phyloP scores from a whole-genome alignment of 2,888 invertebrate species.

The Agrochola macilenta region DNA sequence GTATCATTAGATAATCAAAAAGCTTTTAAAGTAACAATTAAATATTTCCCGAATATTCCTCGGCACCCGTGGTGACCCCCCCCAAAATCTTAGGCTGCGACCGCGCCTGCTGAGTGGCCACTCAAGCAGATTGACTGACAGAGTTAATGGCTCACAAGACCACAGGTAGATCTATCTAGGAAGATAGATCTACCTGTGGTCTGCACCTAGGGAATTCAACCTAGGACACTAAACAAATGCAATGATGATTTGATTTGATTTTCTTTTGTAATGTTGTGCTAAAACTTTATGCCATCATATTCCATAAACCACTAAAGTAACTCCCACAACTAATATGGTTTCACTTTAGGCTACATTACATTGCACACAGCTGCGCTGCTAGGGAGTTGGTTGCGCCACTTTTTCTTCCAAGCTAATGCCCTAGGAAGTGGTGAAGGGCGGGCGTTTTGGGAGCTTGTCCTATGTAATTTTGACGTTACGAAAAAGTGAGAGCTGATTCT shows the following conservation, averaged over 20 bases:
- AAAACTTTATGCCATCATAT: neutral
- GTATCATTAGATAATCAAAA: too few relatives aligned
- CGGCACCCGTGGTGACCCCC: too few relatives aligned
- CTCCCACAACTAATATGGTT: neutral
- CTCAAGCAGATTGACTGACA: constrained; percentile 10
- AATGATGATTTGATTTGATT: neutral
- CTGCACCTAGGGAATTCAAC: neutral
- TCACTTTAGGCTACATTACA: neutral
- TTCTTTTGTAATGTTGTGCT: neutral
- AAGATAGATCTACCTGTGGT: neutral
- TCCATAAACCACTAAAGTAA: too few relatives aligned
- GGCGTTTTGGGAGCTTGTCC: neutral
- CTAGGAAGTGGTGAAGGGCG: neutral
- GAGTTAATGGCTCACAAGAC: neutral
- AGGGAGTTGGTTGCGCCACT: neutral
- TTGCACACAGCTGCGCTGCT: neutral
- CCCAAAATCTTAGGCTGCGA: too few relatives aligned
- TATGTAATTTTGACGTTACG: neutral
- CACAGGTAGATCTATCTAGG: too few relatives aligned
- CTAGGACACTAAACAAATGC: neutral
- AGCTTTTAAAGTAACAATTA: too few relatives aligned
- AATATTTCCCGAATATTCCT: too few relatives aligned
- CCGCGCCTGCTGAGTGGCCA: too few relatives aligned
- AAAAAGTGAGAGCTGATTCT: neutral
- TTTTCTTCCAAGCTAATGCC: neutral